Evolutionary conservation across 2,797 vertebrate genomes (phyloP).

Genomic region (Spatula versicolor): DNA sequence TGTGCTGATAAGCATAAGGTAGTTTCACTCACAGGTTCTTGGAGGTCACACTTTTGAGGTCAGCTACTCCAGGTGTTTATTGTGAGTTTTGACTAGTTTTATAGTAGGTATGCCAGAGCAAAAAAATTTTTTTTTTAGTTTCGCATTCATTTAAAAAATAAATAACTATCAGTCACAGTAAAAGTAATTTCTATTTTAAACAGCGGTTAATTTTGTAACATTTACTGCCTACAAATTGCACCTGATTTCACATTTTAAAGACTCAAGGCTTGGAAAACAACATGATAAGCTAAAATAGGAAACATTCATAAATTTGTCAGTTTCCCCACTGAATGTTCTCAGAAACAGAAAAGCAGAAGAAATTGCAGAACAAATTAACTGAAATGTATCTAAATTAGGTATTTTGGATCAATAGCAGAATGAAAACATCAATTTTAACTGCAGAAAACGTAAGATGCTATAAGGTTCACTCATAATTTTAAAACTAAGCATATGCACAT

Average conservation of each 20-base stretch:
- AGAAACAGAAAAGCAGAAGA: background rate
- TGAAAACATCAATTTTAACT: background rate
- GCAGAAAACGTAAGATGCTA: background rate
- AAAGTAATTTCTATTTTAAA: background rate
- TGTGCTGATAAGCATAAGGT: background rate
- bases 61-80: background rate
- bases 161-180: background rate
- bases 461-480: background rate
- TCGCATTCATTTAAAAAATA: background rate
- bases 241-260: background rate
- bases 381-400: background rate
- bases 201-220: background rate
- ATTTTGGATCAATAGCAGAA: background rate
- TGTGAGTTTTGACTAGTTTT: background rate
- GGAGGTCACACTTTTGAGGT: background rate
- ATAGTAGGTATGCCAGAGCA: background rate
- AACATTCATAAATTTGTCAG: background rate
- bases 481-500: background rate
- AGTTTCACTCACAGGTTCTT: background rate
- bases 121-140: background rate
- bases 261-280: slow-evolving; percentile 7
- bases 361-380: background rate
- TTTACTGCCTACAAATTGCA: background rate
- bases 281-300: slow-evolving; percentile 19
- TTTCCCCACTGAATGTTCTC: background rate